Conservation (phyloP, 2,888 invertebrate species). For the Helleia helle region DNA sequence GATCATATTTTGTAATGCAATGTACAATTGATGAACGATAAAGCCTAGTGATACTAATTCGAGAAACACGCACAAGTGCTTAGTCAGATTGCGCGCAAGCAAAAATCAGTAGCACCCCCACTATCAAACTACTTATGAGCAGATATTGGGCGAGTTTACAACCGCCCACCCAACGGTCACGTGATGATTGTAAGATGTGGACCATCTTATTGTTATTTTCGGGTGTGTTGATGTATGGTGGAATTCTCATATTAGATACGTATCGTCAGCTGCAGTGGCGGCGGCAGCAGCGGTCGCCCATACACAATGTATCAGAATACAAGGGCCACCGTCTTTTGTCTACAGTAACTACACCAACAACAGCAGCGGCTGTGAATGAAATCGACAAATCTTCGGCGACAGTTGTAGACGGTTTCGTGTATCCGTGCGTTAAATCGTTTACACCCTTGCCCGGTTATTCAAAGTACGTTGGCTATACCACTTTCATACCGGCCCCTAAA, state of each 20-base stretch:
- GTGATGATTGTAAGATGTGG: slow-evolving; percentile 3
- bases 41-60: background rate
- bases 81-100: background rate
- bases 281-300: background rate
- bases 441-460: background rate
- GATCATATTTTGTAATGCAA: background rate
- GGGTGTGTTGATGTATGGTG: background rate
- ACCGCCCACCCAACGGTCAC: background rate
- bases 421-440: background rate
- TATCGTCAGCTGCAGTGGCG: too few species aligned
- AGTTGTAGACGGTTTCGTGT: slow-evolving; percentile 3
- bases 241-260: background rate
- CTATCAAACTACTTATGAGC: background rate
- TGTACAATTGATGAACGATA: background rate
- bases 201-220: slow-evolving; percentile 2
- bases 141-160: background rate
- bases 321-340: too few species aligned
- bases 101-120: background rate
- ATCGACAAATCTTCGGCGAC: background rate
- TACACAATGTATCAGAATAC: too few species aligned
- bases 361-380: background rate
- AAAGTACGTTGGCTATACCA: slow-evolving; percentile 1
- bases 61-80: background rate
- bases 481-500: slow-evolving; percentile 1
- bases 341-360: too few species aligned